These are phyloP conservation scores for Toxotes jaculatrix DNA, from an alignment of 2,113 vertebrate genomes.

Conservation along the genomic window DNA sequence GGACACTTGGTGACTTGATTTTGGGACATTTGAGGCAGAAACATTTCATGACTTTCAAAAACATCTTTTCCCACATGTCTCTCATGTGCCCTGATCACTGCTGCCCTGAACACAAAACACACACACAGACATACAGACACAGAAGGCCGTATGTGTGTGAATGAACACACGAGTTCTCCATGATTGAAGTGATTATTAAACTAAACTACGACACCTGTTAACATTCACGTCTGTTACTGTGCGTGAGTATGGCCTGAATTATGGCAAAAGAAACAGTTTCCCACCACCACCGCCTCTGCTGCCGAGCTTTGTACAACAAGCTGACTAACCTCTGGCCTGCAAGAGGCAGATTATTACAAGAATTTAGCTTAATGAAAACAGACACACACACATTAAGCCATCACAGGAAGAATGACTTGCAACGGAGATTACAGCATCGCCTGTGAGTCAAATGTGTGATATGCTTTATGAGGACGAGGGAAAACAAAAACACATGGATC, in stretches of 20 bases:
- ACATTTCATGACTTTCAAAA: not conserved
- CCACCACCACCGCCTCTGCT: constrained; percentile 5
- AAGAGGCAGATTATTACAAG: constrained; percentile 58
- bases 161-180: not conserved
- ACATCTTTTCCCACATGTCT: too few relatives aligned
- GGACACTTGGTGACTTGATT: not conserved
- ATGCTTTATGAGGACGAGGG: constrained; percentile 50
- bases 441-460: constrained; percentile 59
- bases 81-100: not conserved
- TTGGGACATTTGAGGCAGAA: not conserved
- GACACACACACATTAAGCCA: constrained; percentile 61
- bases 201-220: constrained; percentile 63
- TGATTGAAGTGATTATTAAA: constrained; percentile 51
- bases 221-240: constrained; percentile 45
- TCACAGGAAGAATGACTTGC: constrained; percentile 55
- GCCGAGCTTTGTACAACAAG: constrained; percentile 43
- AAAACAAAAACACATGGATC: constrained; percentile 62
- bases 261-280: constrained; percentile 41
- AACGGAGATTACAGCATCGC: constrained; percentile 54
- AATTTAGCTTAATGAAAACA: constrained; percentile 62
- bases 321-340: constrained; percentile 58
- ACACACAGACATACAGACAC: constrained; percentile 24
- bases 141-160: not conserved
- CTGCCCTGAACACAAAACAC: constrained; percentile 14
- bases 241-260: constrained; percentile 34